phyloP scores from a whole-genome alignment of 2,888 invertebrate species.

The Lymantria monacha region DNA sequence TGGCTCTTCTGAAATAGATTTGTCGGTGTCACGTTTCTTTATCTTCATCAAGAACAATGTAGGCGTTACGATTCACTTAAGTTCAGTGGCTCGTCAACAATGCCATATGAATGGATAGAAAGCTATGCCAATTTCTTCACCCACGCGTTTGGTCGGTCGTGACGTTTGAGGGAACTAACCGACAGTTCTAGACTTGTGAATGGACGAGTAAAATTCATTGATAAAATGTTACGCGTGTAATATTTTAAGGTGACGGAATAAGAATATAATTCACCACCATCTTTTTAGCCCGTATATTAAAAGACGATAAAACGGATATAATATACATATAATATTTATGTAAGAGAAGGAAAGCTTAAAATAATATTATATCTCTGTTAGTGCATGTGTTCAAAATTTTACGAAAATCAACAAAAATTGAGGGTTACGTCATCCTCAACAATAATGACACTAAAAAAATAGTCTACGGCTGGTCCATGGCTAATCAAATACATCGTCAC shows the following conservation, averaged over 20 bases:
- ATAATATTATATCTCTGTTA: too few species aligned
- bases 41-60: constrained; percentile 3
- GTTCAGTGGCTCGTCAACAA: constrained; percentile 25
- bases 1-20: background rate
- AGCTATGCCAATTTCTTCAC: constrained; percentile 39
- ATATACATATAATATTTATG: background rate
- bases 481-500: constrained; percentile 49
- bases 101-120: constrained; percentile 23
- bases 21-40: constrained; percentile 13
- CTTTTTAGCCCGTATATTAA: too few species aligned
- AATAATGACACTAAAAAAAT: constrained; percentile 14
- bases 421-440: background rate
- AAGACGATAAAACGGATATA: background rate
- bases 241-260: background rate
- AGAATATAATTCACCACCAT: too few species aligned
- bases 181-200: constrained; percentile 21
- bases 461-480: constrained; percentile 37
- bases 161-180: constrained; percentile 41
- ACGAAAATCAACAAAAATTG: background rate
- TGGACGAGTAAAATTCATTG: constrained; percentile 14
- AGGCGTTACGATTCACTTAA: constrained; percentile 14
- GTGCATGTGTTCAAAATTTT: too few species aligned
- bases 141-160: constrained; percentile 32
- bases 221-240: constrained; percentile 1
- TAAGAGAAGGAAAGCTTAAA: background rate